These are phyloP conservation scores for Lamellibrachia columna DNA, from an alignment of 2,888 invertebrate genomes.

Conservation along the genomic window DNA sequence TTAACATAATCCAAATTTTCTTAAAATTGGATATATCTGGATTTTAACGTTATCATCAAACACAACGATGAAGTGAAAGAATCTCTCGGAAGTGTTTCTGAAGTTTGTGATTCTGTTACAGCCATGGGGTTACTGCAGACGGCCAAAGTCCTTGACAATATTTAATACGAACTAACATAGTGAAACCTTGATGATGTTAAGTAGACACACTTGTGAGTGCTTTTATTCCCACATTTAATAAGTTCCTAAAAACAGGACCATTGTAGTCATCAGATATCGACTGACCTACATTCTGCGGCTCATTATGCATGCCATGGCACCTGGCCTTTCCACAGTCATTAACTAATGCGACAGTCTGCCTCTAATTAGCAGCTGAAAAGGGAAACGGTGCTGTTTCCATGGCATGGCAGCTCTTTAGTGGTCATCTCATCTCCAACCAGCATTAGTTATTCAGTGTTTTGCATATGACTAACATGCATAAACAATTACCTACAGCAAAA, in stretches of 20 bases:
- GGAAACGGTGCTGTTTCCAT: conserved; percentile 3
- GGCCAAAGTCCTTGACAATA: not conserved
- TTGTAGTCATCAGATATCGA: not conserved
- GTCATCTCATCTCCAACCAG: not conserved
- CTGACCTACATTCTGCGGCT: not conserved
- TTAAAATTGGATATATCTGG: not conserved
- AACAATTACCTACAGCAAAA: not conserved
- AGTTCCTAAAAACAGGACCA: not conserved
- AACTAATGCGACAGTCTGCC: conserved; percentile 12
- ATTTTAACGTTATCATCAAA: not conserved
- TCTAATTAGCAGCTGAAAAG: conserved; percentile 6
- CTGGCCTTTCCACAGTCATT: not conserved
- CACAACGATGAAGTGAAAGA: not conserved
- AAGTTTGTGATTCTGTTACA: not conserved
- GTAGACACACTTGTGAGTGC: not conserved
- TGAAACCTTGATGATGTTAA: not conserved
- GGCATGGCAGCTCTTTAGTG: not conserved
- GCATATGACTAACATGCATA: conserved; percentile 1
- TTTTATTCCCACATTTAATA: not conserved
- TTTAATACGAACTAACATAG: not conserved
- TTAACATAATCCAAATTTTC: not conserved
- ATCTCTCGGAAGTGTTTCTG: not conserved
- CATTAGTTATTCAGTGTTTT: conserved; percentile 6
- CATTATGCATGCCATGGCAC: not conserved
- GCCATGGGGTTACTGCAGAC: too few relatives aligned